Conservation (phyloP, 23 tunicate species). For the Botrylloides violaceus region DNA sequence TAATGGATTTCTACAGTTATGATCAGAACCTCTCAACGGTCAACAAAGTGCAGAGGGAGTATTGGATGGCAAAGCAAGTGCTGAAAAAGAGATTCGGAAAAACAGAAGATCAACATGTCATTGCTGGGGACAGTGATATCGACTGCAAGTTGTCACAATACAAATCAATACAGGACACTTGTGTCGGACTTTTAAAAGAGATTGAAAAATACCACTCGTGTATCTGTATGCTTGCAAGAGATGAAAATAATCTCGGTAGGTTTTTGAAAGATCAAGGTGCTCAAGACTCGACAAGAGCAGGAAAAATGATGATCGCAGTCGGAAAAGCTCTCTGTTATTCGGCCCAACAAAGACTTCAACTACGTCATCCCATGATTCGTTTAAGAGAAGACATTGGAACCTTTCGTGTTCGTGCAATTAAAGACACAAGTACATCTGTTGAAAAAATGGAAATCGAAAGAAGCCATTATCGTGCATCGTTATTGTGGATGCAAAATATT, state of each 20-base stretch:
- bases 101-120: constrained; percentile 61
- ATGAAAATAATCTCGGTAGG: constrained; percentile 87
- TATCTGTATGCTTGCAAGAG: constrained; percentile 72
- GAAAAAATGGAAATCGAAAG: constrained; percentile 87
- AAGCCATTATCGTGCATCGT: constrained; percentile 80
- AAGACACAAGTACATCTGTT: constrained; percentile 57
- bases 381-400: constrained; percentile 77
- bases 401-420: constrained; percentile 75
- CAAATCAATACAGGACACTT: constrained; percentile 62
- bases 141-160: constrained; percentile 74
- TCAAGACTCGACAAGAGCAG: constrained; percentile 83
- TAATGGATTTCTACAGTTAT: constrained; percentile 39
- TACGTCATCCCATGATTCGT: constrained; percentile 75
- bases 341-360: constrained; percentile 71
- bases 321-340: constrained; percentile 85
- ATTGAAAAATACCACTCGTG: constrained; percentile 71
- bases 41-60: constrained; percentile 85
- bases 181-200: constrained; percentile 60
- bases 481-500: constrained; percentile 92
- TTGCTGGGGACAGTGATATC: constrained; percentile 75
- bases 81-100: constrained; percentile 78
- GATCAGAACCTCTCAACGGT: constrained; percentile 90
- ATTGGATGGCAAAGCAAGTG: constrained; percentile 94
- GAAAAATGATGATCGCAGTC: constrained; percentile 89
- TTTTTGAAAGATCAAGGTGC: constrained; percentile 88